Evolutionary conservation across 2,113 vertebrate species (phyloP).

Genomic region (Cyprinodon variegatus): DNA sequence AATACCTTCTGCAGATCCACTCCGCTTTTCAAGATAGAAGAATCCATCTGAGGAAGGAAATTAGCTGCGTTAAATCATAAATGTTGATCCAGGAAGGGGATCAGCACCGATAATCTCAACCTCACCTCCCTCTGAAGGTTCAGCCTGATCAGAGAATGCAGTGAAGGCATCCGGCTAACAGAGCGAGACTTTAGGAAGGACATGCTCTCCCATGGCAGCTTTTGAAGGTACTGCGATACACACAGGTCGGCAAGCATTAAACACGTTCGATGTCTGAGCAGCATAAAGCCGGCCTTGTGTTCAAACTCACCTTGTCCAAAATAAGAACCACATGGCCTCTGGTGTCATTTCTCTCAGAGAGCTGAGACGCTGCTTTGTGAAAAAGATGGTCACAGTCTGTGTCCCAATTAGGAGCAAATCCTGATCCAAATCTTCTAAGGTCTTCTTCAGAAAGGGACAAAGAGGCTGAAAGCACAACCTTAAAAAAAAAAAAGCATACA

Average conservation of each 20-base stretch:
- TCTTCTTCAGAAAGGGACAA: slow-evolving; percentile 76
- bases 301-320: slow-evolving; percentile 85
- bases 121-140: slow-evolving; percentile 81
- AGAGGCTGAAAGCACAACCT: slow-evolving; percentile 81
- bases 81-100: neutral
- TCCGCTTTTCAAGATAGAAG: slow-evolving; percentile 78
- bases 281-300: neutral
- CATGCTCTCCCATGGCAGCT: slow-evolving; percentile 91
- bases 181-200: slow-evolving; percentile 76
- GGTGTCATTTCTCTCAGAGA: slow-evolving; percentile 29
- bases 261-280: neutral
- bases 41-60: slow-evolving; percentile 47
- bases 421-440: slow-evolving; percentile 70
- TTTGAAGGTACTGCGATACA: slow-evolving; percentile 86
- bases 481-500: slow-evolving; percentile 7
- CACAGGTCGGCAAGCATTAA: neutral
- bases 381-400: slow-evolving; percentile 74
- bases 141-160: slow-evolving; percentile 86
- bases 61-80: neutral
- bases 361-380: slow-evolving; percentile 62
- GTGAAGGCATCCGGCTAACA: slow-evolving; percentile 88
- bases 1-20: slow-evolving; percentile 83
- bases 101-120: neutral
- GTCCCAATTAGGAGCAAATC: slow-evolving; percentile 72
- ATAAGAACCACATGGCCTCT: slow-evolving; percentile 85